Evolutionary conservation across 2,888 invertebrate genomes (phyloP), one percentile per base, ranked within the genome.

Genomic region (Yponomeuta plumbellus): DNA sequence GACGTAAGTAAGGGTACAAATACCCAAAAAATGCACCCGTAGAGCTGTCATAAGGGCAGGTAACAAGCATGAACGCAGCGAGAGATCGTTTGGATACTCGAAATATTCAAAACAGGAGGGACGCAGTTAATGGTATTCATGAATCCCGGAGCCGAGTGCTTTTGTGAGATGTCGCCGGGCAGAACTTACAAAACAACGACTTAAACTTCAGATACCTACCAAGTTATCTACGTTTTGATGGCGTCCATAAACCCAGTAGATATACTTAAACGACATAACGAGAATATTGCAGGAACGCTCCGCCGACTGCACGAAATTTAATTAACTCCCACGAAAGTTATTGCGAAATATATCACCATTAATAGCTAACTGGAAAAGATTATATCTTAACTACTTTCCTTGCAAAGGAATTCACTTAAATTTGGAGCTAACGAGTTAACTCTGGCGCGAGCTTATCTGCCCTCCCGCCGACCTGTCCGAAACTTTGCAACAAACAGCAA

Each of bases 171-270:
- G 86, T 85, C 83, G 82, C 85, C 85, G 84, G 82, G 85, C 85
- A 87, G 84, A 85, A 86, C 79, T 88, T 85, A 83, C 83, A 78
- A 87, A 89, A 88, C 88, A 90, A 89, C 88, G 87, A 86, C 84
- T 85, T 85, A 84, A 87, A 86, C 83, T 87, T 85, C 83, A 86
- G 84, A 84, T 86, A 85, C 83, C 85, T 86, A 85, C 83, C 85
- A 84, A 84, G 82, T 82, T 87, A 87, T 88, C 88, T 85, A 76
- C 80, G 76, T 63, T 84, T 86, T 85, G 84, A 88, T 85, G 82
- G 81, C 79, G 78, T 62, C 57, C 61, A 44, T 63, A 63, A 63
- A 63, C 40, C 22, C 26, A n/a, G 34, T 6, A 34, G 34, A 34
- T 62, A 34, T 13, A 52, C 44, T 17, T 52, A 52, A 52, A 52